These are phyloP conservation scores for Hoplodrina blanda DNA, from an alignment of 2,888 invertebrate genomes.

Conservation along the genomic window DNA sequence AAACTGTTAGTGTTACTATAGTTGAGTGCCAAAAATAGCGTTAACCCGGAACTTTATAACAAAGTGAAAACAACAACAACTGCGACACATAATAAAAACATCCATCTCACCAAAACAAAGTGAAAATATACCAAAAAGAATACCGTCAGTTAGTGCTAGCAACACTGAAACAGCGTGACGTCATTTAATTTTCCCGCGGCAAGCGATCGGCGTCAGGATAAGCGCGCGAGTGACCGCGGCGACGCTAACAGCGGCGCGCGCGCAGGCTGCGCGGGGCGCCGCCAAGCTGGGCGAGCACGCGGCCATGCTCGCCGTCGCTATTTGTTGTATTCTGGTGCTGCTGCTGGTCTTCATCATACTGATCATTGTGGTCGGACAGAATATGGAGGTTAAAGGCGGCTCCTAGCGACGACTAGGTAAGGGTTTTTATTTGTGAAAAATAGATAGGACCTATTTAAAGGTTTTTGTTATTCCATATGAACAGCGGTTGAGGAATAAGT, in stretches of 20 bases:
- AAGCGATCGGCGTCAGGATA: conserved; percentile 66
- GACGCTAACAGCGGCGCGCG: conserved; percentile 79
- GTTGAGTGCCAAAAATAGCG: conserved; percentile 22
- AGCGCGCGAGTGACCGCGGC: conserved; percentile 79
- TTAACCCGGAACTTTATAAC: not conserved
- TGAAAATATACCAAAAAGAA: conserved; percentile 1
- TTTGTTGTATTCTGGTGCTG: conserved; percentile 95
- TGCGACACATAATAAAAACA: not conserved
- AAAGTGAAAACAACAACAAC: not conserved
- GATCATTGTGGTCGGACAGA: conserved; percentile 95
- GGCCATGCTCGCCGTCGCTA: conserved; percentile 95
- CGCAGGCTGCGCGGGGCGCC: conserved; percentile 80
- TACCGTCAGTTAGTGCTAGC: not conserved
- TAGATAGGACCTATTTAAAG: not conserved
- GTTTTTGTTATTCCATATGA: not conserved
- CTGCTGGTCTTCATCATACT: conserved; percentile 95
- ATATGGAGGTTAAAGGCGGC: conserved; percentile 92
- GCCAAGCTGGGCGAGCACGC: conserved; percentile 90
- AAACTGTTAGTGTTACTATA: conserved; percentile 8
- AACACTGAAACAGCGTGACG: conserved; percentile 44
- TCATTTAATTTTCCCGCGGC: conserved; percentile 28
- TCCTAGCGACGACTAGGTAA: conserved; percentile 87
- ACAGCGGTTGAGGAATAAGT: not conserved
- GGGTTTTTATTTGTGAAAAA: conserved; percentile 7
- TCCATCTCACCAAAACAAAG: not conserved